Conservation (phyloP, 2,888 invertebrate species). For the Xylota segnis region DNA sequence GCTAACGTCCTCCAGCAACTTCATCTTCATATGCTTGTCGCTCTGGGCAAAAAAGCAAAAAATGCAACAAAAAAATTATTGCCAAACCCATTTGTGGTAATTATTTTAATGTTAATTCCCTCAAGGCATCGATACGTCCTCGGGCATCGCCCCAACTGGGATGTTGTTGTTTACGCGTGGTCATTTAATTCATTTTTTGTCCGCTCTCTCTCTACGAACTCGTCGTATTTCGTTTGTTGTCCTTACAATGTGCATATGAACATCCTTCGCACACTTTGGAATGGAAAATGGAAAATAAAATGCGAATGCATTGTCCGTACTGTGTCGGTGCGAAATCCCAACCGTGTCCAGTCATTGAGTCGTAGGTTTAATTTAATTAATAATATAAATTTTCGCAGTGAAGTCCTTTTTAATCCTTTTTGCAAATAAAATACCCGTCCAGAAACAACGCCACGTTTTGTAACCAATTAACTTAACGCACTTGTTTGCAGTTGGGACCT, state of each 20-base stretch:
- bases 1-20: constrained; percentile 28
- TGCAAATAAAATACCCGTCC: constrained; percentile 62
- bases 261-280: constrained; percentile 27
- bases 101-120: constrained; percentile 83
- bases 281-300: constrained; percentile 52
- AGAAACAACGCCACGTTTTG: constrained; percentile 57
- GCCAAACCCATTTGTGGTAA: constrained; percentile 83
- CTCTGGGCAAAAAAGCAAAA: neutral
- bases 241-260: constrained; percentile 31
- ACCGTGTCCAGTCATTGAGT: constrained; percentile 68
- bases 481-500: constrained; percentile 75
- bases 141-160: constrained; percentile 77
- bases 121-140: constrained; percentile 78
- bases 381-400: constrained; percentile 73
- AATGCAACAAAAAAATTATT: constrained; percentile 42
- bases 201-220: neutral
- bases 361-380: constrained; percentile 74
- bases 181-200: constrained; percentile 68
- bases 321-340: constrained; percentile 53
- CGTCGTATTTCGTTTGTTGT: constrained; percentile 24
- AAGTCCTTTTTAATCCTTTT: constrained; percentile 73
- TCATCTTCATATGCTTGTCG: constrained; percentile 20
- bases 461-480: constrained; percentile 73
- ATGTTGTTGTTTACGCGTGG: constrained; percentile 69
- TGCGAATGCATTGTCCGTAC: constrained; percentile 52